phyloP scores from a whole-genome alignment of 2,797 vertebrate species.

The Erethizon dorsatum region DNA sequence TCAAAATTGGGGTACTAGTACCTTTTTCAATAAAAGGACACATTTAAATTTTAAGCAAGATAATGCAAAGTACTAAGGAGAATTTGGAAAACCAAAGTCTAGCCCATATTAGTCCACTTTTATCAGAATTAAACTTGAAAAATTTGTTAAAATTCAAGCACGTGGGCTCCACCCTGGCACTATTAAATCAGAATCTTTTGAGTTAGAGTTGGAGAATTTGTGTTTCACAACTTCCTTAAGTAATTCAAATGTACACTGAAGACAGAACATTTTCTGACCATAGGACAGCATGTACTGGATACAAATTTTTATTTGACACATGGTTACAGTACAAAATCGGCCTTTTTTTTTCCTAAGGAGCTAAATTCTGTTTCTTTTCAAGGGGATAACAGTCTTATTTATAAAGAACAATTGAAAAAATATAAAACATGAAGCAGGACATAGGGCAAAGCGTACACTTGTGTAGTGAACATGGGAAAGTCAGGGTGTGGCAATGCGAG shows the following conservation, averaged over 20 bases:
- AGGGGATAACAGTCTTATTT: not conserved
- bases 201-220: not conserved
- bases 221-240: not conserved
- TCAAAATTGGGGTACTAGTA: not conserved
- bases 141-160: conserved; percentile 18
- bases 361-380: not conserved
- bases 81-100: not conserved
- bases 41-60: conserved; percentile 11
- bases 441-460: not conserved
- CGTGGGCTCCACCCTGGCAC: not conserved
- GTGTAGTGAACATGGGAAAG: not conserved
- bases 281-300: not conserved
- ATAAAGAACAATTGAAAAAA: not conserved
- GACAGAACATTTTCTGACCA: not conserved
- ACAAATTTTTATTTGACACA: conserved; percentile 20
- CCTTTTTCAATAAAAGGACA: conserved; percentile 30
- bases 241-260: not conserved
- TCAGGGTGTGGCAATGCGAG: not conserved
- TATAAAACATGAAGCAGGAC: conserved; percentile 15
- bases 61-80: not conserved
- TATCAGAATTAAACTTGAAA: conserved; percentile 11
- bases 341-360: not conserved
- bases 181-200: conserved; percentile 33
- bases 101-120: not conserved
- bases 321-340: not conserved